Base-by-base conservation (phyloP, 2,797 vertebrate species). In the Gila robusta region DNA sequence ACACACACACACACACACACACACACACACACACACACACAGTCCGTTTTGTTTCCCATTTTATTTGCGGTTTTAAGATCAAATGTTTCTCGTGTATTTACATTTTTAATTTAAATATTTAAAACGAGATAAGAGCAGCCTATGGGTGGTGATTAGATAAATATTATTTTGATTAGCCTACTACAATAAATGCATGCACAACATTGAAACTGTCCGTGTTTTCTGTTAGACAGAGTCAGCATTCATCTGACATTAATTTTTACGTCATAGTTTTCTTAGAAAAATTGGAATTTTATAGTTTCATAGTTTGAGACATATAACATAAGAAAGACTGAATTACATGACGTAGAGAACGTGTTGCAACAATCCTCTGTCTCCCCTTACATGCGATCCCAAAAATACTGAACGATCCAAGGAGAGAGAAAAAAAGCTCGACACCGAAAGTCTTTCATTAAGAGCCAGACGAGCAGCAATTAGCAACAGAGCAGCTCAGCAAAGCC, bases 401-500 rank as follows among this genome's bases (percentile, higher is more conserved):
- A 26, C 54, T 66, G 35, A 69, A 72, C 6, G 69, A 72, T 35
- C 4, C 69, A 70, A 17, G 39, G 67, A 80, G 76, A 73, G 41
- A 16, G 32, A 52, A 62, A 79, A 71, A 59, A 47, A n/a, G 83
- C 83, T n/a, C 76, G 49, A n/a, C 21, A 66, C 39, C 71, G 35
- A 56, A 70, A 69, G 37, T 64, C 73, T 84, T 85, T 79, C 32
- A 93, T 93, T 92, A 93, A 89, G 92, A 93, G 92, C 92, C 87
- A 94, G 91, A 92, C 93, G 89, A 89, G 87, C 90, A 90, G 94
- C 95, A 96, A 96, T 96, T 96, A 96, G 94, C 94, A 93, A 93
- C 93, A 95, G 94, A 96, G 91, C 92, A 88, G 90, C 92, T 94
- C 89, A 92, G 92, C 91, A 93, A 91, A 90, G 93, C 94, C 93